Evolutionary conservation across 1,140 invertebrate species (phyloP), one percentile per base, ranked within the genome.

Genomic region (Diplogasteroides magnus): DNA sequence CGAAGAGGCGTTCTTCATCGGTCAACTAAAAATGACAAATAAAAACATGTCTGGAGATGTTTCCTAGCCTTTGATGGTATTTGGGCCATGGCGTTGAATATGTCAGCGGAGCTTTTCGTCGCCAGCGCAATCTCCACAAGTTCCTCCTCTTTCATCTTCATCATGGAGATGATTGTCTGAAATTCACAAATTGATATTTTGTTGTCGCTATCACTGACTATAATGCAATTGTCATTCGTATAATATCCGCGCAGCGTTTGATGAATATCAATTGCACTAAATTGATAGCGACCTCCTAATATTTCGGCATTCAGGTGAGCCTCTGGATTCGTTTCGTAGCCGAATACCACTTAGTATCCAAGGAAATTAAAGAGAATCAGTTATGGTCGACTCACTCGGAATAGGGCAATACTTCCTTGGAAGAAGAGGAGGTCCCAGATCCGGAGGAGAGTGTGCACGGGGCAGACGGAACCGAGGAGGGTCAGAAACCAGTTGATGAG

Each of bases 401-500:
- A 98, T n/a, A 99, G 86, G 60, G 97, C 90, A 71, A 94, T 89
- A 14, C 93, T 94, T 56, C 97, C 96, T 84, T 97, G 85, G 73
- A 86, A 86, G 83, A 98, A 96, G 83, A 98, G 93, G 68, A 96
- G 86, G 85, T 99, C 97, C 96, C 96, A 99, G 73, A 98, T 89
- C 69, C 93, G 87, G 2, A 98, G 85, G 56, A 98, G 86, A 70
- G 97, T 91, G 85, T 93, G 94, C 88, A 95, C 94, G 78, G 96
- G 92, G n/a, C 98, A 91, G 69, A 97, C 93, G 81, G 93, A 96
- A 2, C 94, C 92, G 86, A 96, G 97, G n/a, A 98, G 84, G 1
- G 95, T 97, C 31, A 98, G 85, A 84, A 98, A 97, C 96, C 97
- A 99, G 82, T 97, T 92, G 72, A 97, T 86, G 15, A 92, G 94